Conservation (phyloP, 2,888 invertebrate genomes). For the Himalopsyche anomala region DNA sequence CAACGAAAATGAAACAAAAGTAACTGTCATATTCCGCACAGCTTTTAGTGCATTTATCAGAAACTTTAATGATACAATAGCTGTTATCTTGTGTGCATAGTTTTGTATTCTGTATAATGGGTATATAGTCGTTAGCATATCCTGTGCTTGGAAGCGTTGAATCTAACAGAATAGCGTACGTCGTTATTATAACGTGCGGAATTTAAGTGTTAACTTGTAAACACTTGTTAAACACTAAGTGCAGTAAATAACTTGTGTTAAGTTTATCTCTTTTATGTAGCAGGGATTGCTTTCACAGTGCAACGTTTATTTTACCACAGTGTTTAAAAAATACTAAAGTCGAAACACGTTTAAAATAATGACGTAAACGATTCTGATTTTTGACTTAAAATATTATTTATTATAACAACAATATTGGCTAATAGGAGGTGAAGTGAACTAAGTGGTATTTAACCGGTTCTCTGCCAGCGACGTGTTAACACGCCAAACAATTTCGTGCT, state of each 20-base stretch:
- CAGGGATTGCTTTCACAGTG: not conserved
- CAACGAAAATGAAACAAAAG: not conserved
- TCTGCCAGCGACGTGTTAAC: no score
- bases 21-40: constrained; percentile 1
- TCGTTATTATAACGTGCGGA: constrained; percentile 32
- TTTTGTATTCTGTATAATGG: constrained; percentile 13
- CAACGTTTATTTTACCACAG: not conserved
- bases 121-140: constrained; percentile 17
- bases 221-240: constrained; percentile 40
- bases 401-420: no score
- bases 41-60: constrained; percentile 35
- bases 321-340: no score
- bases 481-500: no score
- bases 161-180: not conserved
- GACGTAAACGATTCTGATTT: no score
- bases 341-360: no score
- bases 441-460: no score
- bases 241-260: not conserved
- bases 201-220: constrained; percentile 40
- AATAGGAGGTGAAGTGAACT: no score
- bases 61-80: not conserved
- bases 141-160: not conserved
- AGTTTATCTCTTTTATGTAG: not conserved
- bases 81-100: not conserved
- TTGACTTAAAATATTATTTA: no score